These are phyloP conservation scores for Caranx ignobilis DNA, from an alignment of 2,113 vertebrate species.

Conservation along the genomic window DNA sequence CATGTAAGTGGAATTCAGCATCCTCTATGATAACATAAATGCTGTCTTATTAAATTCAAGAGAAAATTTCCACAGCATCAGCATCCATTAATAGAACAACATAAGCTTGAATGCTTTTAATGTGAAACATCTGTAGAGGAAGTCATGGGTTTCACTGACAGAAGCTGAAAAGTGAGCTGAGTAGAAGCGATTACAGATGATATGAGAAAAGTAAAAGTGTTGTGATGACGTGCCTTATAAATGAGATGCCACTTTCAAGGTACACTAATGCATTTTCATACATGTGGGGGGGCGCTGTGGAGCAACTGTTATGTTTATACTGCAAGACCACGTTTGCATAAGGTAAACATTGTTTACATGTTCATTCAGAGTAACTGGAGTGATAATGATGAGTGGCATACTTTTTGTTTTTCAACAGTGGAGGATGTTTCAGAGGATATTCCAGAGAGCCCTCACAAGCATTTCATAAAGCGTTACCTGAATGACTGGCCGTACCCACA, in stretches of 20 bases:
- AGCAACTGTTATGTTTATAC: no score
- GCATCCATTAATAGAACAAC: no score
- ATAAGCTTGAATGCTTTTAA: no score
- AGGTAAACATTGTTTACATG: no score
- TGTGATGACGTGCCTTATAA: background rate
- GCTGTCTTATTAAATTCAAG: background rate
- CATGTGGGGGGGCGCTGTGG: no score
- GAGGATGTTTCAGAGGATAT: slow-evolving; percentile 88
- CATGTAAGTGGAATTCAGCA: slow-evolving; percentile 83
- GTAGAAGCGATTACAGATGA: background rate
- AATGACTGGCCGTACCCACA: slow-evolving; percentile 90
- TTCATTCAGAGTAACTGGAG: background rate
- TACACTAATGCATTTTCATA: no score
- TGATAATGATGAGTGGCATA: background rate
- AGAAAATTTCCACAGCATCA: background rate
- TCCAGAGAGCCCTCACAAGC: slow-evolving; percentile 86
- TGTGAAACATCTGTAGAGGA: no score
- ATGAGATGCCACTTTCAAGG: no score
- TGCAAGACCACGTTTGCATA: no score
- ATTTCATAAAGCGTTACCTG: slow-evolving; percentile 91
- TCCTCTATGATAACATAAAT: no score
- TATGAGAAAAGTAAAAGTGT: background rate
- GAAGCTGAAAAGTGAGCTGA: background rate
- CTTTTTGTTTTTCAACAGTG: slow-evolving; percentile 77
- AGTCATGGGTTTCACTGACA: background rate